A percentile compares a stretch with the other conserved stretches of the same genome.
Evolutionary conservation across 2,113 vertebrate species (phyloP).

Genomic region (Hemichromis elongatus): DNA sequence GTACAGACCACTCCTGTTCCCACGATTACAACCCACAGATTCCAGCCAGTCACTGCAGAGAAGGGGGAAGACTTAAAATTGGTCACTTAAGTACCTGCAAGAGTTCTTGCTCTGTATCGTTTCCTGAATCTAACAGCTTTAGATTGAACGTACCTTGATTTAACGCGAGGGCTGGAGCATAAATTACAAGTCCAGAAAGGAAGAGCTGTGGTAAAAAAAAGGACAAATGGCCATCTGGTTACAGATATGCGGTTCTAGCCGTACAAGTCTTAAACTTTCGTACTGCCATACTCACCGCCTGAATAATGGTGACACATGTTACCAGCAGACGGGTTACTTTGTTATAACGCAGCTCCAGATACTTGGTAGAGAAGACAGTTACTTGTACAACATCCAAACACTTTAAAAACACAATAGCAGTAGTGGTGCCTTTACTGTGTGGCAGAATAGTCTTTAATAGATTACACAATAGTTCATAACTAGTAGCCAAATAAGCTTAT

Average conservation of each 20-base stretch:
- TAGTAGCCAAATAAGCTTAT: background rate
- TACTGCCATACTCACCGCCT: slow-evolving; percentile 75
- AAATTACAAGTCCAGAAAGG: slow-evolving; percentile 91
- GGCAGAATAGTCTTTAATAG: accelerated
- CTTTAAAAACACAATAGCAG: background rate
- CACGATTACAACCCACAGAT: slow-evolving; percentile 84
- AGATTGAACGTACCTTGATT: slow-evolving; percentile 81
- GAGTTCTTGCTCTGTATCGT: background rate
- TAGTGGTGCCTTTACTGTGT: background rate
- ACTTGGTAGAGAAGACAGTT: slow-evolving; percentile 59
- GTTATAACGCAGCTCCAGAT: slow-evolving; percentile 86
- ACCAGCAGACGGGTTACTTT: slow-evolving; percentile 79
- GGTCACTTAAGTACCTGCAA: background rate
- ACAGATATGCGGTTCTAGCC: background rate
- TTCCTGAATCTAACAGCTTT: background rate
- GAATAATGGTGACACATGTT: slow-evolving; percentile 78
- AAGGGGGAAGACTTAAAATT: background rate
- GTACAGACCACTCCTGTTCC: slow-evolving; percentile 85
- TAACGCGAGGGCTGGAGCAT: slow-evolving; percentile 89
- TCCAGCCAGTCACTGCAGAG: slow-evolving; percentile 80
- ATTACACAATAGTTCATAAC: background rate
- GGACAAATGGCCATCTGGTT: accelerated
- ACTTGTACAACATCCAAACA: background rate
- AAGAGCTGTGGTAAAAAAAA: slow-evolving; percentile 70
- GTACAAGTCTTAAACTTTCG: background rate